A percentile compares a stretch with the other conserved stretches of the same genome.
Evolutionary conservation across 1,140 invertebrate species (phyloP).

Genomic region (Drosophila santomea): DNA sequence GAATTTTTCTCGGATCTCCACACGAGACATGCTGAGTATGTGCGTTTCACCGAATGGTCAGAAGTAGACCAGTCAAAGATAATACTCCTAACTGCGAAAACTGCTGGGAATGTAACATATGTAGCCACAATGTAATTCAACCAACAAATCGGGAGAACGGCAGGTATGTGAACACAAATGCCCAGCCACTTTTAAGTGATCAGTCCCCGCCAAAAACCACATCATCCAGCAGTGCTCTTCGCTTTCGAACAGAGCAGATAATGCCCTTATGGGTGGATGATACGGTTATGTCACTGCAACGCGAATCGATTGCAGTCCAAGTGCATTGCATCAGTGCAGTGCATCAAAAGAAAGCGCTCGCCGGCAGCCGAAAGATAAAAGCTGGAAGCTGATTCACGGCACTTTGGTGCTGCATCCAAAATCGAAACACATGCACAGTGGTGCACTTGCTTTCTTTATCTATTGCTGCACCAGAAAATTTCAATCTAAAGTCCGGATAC

Average conservation of each 20-base stretch:
- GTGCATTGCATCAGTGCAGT: constrained; percentile 31
- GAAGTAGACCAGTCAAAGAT: constrained; percentile 37
- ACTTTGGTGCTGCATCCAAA: constrained; percentile 27
- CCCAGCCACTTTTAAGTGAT: constrained; percentile 26
- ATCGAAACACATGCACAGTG: constrained; percentile 32
- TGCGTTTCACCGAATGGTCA: constrained; percentile 42
- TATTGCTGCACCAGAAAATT: neutral
- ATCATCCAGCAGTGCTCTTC: constrained; percentile 39
- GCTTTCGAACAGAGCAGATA: constrained; percentile 19
- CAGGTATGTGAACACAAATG: neutral
- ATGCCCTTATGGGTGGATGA: constrained; percentile 32
- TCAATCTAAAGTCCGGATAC: neutral
- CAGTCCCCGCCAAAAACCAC: neutral
- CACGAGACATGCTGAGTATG: constrained; percentile 40
- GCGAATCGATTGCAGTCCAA: constrained; percentile 35
- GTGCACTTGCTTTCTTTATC: neutral
- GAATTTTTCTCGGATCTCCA: constrained; percentile 5
- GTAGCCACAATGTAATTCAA: constrained; percentile 47
- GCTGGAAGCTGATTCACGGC: constrained; percentile 37
- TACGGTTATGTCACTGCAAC: constrained; percentile 38
- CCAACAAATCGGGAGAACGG: constrained; percentile 20
- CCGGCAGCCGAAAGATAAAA: constrained; percentile 25
- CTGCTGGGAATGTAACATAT: constrained; percentile 33
- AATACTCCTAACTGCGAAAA: constrained; percentile 8
- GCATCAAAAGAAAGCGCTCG: constrained; percentile 42